Evolutionary conservation across 2,888 invertebrate species (phyloP), one percentile per base, ranked within the genome.

Genomic region (Vesta saturnalis): DNA sequence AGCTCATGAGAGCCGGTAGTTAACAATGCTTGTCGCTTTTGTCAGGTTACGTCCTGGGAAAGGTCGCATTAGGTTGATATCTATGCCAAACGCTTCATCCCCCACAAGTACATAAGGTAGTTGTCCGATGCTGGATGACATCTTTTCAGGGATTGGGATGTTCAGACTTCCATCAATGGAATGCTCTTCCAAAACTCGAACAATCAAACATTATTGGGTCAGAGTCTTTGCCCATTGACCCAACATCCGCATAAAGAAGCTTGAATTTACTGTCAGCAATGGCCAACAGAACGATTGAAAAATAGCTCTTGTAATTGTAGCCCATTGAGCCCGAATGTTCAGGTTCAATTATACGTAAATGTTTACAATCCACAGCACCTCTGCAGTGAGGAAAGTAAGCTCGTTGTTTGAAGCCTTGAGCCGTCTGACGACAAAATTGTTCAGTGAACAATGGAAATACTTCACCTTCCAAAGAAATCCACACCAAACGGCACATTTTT

Each of bases 281-380:
- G 3, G 60, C n/a, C n/a, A n/a, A n/a, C n/a, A n/a, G n/a, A n/a
- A n/a, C n/a, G n/a, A n/a, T n/a, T n/a, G n/a, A n/a, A 35, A 57
- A 57, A 18, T 57, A 57, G 14, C 22, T 57, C 23, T 58, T 58
- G 30, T 58, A 62, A 15, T 62, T 62, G 54, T 55, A 43, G 23
- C 5, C 55, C 5, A 62, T 6, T 19, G 62, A 62, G 1, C 62
- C 62, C 19, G 54, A 22, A 19, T 52, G 62, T 62, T n/a, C n/a
- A n/a, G n/a, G n/a, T n/a, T 60, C 4, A 16, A 10, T 46, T 1
- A 60, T 18, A 21, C 46, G 14, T 2, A 60, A 6, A 15, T 16
- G 55, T 54, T 54, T 54, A 19, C 55, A n/a, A 18, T 54, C 55
- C 6, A 58, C 14, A n/a, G 30, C 39, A 30, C 30, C 4, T n/a